These are phyloP conservation scores for Palloptera scutellata DNA, from an alignment of 2,888 invertebrate genomes.

Conservation along the genomic window DNA sequence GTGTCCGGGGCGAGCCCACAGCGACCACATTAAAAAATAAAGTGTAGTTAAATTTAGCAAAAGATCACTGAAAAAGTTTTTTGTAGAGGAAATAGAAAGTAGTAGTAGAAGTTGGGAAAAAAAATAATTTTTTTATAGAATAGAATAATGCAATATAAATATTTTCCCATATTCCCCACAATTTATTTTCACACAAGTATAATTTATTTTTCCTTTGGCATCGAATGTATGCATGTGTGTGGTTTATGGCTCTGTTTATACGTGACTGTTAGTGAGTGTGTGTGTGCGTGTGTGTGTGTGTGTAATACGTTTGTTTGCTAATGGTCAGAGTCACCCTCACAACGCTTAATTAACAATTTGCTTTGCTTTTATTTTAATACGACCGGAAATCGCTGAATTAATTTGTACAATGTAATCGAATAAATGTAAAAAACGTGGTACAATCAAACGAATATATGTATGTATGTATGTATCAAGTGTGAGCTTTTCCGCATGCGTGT, in stretches of 20 bases:
- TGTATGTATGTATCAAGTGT: background rate
- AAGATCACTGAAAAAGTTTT: too few relatives aligned
- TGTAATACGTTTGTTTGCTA: slow-evolving; percentile 19
- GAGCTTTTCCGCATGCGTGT: background rate
- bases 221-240: too few relatives aligned
- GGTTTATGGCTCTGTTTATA: background rate
- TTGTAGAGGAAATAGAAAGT: too few relatives aligned
- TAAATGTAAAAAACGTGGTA: slow-evolving; percentile 4
- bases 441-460: background rate
- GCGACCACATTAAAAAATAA: too few relatives aligned
- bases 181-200: slow-evolving; percentile 12
- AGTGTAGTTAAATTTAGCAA: too few relatives aligned
- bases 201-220: too few relatives aligned
- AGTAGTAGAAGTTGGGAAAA: too few relatives aligned
- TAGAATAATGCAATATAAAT: too few relatives aligned
- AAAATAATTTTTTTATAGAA: too few relatives aligned
- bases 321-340: background rate
- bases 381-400: slow-evolving; percentile 22
- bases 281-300: slow-evolving; percentile 1
- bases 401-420: slow-evolving; percentile 24
- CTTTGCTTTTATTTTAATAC: slow-evolving; percentile 5
- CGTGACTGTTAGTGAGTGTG: background rate
- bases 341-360: background rate
- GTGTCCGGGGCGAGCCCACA: too few relatives aligned
- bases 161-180: slow-evolving; percentile 23